Percentiles rank a stretch among this genome's conserved stretches.
Conservation (phyloP, 2,888 invertebrate species). For the Laspeyria flexula region DNA sequence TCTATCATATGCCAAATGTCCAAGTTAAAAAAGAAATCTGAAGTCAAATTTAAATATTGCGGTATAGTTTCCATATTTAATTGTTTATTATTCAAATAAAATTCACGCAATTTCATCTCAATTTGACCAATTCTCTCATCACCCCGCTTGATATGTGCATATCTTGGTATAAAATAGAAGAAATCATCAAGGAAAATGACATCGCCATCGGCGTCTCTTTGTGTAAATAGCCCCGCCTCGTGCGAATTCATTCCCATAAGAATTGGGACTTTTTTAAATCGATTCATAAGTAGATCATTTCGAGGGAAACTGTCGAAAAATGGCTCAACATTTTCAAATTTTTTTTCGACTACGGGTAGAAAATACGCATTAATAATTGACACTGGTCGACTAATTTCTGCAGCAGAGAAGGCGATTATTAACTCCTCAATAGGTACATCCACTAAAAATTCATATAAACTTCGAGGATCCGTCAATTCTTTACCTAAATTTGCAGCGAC, state of each 20-base stretch:
- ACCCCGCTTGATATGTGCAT: slow-evolving; percentile 43
- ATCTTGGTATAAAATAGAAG: slow-evolving; percentile 62
- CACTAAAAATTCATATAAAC: slow-evolving; percentile 58
- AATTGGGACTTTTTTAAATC: slow-evolving; percentile 61
- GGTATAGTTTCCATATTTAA: slow-evolving; percentile 42
- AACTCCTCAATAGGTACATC: slow-evolving; percentile 62
- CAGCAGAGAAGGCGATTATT: slow-evolving; percentile 53
- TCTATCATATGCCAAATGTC: slow-evolving; percentile 61
- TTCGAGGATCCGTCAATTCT: slow-evolving; percentile 46
- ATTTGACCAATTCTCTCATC: slow-evolving; percentile 42
- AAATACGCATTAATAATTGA: slow-evolving; percentile 57
- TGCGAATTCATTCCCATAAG: slow-evolving; percentile 58
- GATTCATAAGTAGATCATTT: slow-evolving; percentile 50
- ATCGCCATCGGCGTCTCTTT: slow-evolving; percentile 52
- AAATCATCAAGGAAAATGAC: slow-evolving; percentile 60
- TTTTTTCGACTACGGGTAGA: slow-evolving; percentile 66
- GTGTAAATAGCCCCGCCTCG: slow-evolving; percentile 68
- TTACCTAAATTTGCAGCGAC: slow-evolving; percentile 60
- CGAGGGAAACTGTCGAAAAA: slow-evolving; percentile 65
- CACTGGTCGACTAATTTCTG: slow-evolving; percentile 54
- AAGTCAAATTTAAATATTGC: slow-evolving; percentile 60
- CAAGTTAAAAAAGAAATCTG: slow-evolving; percentile 63
- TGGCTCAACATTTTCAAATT: slow-evolving; percentile 59
- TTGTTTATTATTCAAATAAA: slow-evolving; percentile 60
- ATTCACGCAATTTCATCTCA: slow-evolving; percentile 49